Conservation (phyloP, 1,140 invertebrate genomes). For the Dendroctonus ponderosae region DNA sequence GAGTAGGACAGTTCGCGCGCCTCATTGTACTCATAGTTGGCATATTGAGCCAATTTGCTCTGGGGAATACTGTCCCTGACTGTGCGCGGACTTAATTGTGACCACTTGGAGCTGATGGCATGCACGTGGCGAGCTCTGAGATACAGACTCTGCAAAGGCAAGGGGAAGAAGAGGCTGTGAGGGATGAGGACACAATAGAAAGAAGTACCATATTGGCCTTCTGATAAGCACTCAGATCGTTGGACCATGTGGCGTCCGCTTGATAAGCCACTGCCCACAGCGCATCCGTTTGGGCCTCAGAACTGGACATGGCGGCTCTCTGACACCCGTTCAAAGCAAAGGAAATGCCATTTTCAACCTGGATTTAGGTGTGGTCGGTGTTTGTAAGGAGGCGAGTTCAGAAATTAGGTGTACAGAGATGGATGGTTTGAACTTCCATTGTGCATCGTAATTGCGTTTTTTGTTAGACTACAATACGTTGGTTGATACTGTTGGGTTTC, state of each 20-base stretch:
- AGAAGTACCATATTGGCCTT: constrained; percentile 36
- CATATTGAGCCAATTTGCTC: constrained; percentile 45
- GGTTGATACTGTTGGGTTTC: no score
- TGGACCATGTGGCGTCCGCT: constrained; percentile 37
- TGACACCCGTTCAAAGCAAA: constrained; percentile 17
- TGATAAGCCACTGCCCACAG: constrained; percentile 32
- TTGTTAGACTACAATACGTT: no score
- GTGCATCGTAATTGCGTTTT: no score
- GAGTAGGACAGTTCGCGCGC: constrained; percentile 45
- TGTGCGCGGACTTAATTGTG: constrained; percentile 29
- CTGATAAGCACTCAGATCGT: constrained; percentile 28
- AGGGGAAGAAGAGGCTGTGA: neutral
- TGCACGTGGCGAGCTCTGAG: neutral
- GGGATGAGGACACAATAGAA: neutral
- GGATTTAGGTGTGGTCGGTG: no score
- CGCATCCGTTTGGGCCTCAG: constrained; percentile 22
- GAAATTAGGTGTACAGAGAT: no score
- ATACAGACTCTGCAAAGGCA: constrained; percentile 9
- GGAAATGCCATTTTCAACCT: no score
- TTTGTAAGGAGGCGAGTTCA: no score
- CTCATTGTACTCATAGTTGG: constrained; percentile 45
- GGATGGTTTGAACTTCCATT: no score
- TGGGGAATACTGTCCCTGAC: constrained; percentile 46
- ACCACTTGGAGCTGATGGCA: constrained; percentile 4
- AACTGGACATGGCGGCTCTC: constrained; percentile 1